phyloP scores from a whole-genome alignment of 2,797 vertebrate species.

The Euthynnus affinis region DNA sequence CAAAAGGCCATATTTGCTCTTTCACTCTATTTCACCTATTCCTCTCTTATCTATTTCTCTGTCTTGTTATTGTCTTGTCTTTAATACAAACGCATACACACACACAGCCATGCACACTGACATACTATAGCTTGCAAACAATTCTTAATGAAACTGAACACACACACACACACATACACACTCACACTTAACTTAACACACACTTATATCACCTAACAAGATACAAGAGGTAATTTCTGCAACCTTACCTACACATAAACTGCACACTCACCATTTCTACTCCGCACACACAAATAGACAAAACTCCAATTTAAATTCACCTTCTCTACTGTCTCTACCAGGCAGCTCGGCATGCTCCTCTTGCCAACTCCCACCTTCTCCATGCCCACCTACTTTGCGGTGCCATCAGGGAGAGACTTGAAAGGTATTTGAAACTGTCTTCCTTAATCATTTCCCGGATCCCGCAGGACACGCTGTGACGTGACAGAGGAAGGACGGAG shows the following conservation, averaged over 20 bases:
- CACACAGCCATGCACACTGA: not conserved
- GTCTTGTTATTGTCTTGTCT: not conserved
- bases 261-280: not conserved
- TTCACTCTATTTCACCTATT: not conserved
- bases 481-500: conserved; percentile 54
- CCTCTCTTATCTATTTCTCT: not conserved
- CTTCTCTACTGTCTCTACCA: conserved; percentile 17
- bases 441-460: conserved; percentile 84
- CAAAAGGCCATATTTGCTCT: conserved; percentile 19
- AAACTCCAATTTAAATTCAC: conserved; percentile 5
- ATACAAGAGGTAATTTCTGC: not conserved
- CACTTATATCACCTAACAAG: not conserved
- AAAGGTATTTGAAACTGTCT: conserved; percentile 88
- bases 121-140: not conserved
- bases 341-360: conserved; percentile 39
- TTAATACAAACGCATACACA: not conserved
- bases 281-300: not conserved
- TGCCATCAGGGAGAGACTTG: conserved; percentile 81
- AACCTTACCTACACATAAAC: not conserved
- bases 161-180: conserved; percentile 4
- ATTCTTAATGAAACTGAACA: conserved; percentile 2
- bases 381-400: conserved; percentile 78
- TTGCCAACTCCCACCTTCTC: conserved; percentile 64
- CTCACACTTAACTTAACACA: not conserved
- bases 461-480: conserved; percentile 76